These are phyloP conservation scores for Lithobates sylvaticus DNA, from an alignment of 2,797 vertebrate species.

Conservation along the genomic window DNA sequence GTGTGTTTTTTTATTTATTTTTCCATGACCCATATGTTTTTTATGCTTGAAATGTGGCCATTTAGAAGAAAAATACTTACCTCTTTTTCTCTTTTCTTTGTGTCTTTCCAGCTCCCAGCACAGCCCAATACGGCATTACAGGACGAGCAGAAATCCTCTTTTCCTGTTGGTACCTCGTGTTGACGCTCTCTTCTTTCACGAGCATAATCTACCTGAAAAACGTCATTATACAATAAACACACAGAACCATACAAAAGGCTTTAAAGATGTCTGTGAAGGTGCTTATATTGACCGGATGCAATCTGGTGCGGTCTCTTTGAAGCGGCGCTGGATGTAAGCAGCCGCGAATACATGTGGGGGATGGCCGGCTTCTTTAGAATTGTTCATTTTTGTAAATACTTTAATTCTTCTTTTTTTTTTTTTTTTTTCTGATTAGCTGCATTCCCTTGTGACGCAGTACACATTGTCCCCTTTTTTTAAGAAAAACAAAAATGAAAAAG, in stretches of 20 bases:
- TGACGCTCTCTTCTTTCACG: slow-evolving; percentile 93
- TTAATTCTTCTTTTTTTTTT: slow-evolving; percentile 75
- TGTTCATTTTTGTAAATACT: slow-evolving; percentile 90
- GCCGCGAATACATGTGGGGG: slow-evolving; percentile 83
- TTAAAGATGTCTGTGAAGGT: slow-evolving; percentile 90
- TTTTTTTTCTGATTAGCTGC: slow-evolving; percentile 87
- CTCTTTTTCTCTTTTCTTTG: slow-evolving; percentile 64
- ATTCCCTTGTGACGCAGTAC: slow-evolving; percentile 91
- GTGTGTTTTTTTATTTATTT: too few species aligned
- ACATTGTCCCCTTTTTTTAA: slow-evolving; percentile 86
- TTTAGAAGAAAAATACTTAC: not conserved
- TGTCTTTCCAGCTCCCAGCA: slow-evolving; percentile 94
- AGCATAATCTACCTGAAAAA: slow-evolving; percentile 93
- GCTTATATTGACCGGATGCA: slow-evolving; percentile 88
- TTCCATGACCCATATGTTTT: too few species aligned
- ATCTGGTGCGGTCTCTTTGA: slow-evolving; percentile 93
- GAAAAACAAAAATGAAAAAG: slow-evolving; percentile 70
- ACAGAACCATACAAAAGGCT: slow-evolving; percentile 87
- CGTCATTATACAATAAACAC: slow-evolving; percentile 90
- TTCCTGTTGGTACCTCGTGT: slow-evolving; percentile 94
- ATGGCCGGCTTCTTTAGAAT: slow-evolving; percentile 86
- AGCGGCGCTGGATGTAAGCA: slow-evolving; percentile 90
- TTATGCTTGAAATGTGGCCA: not conserved
- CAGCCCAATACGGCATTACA: slow-evolving; percentile 93
- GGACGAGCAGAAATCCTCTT: slow-evolving; percentile 88